These are phyloP conservation scores for Erpobdella octoculata DNA, from an alignment of 2,888 invertebrate species.

Conservation along the genomic window DNA sequence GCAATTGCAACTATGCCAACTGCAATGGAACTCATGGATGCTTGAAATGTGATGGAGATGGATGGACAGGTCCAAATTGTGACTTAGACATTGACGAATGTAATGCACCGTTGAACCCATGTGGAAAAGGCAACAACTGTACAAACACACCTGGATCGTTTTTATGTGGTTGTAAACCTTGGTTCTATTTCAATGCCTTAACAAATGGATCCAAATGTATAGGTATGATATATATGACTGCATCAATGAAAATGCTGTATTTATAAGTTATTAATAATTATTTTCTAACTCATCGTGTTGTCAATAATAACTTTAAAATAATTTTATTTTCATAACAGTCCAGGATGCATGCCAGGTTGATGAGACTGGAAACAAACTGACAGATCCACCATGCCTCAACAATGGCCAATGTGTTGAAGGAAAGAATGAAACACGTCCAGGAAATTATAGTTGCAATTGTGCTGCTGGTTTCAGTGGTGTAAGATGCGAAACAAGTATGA, in stretches of 20 bases:
- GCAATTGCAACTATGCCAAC: slow-evolving; percentile 2
- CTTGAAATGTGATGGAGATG: not conserved
- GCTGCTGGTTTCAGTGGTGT: slow-evolving; percentile 12
- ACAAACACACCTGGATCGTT: slow-evolving; percentile 24
- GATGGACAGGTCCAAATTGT: slow-evolving; percentile 22
- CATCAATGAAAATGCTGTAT: no score
- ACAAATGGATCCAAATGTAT: no score
- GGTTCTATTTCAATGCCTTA: no score
- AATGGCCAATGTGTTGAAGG: slow-evolving; percentile 6
- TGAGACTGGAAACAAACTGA: not conserved
- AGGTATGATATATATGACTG: no score
- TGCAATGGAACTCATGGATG: slow-evolving; percentile 21
- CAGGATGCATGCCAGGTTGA: slow-evolving; percentile 6
- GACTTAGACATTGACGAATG: slow-evolving; percentile 27
- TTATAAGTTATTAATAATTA: no score
- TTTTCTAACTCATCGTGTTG: no score
- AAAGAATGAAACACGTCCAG: not conserved
- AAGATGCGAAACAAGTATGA: slow-evolving; percentile 9
- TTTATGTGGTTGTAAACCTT: slow-evolving; percentile 12
- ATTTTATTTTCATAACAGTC: not conserved
- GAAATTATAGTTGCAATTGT: slow-evolving; percentile 11
- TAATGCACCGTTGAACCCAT: not conserved
- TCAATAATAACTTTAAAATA: not conserved
- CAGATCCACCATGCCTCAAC: not conserved
- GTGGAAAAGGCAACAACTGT: slow-evolving; percentile 23